Evolutionary conservation across 1,140 invertebrate species (phyloP).

Genomic region (Drosophila punjabiensis): DNA sequence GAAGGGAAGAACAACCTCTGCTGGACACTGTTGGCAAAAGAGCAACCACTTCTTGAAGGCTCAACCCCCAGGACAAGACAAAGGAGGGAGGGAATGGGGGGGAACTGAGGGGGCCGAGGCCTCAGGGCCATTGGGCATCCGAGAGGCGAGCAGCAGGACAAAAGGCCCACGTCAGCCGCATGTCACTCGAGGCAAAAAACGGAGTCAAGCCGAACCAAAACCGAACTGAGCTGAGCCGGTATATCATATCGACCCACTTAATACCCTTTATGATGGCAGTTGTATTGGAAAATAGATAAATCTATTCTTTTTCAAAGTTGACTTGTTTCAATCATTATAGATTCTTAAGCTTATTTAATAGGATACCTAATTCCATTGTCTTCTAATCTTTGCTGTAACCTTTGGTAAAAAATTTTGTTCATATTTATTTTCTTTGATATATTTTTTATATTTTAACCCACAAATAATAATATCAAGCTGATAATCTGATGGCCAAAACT

Average conservation of each 20-base stretch:
- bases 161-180: constrained; percentile 69
- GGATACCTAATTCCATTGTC: background rate
- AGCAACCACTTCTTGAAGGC: constrained; percentile 9
- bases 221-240: background rate
- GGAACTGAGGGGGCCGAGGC: background rate
- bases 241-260: background rate
- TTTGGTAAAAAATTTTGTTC: too few relatives aligned
- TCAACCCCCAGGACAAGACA: constrained; percentile 7
- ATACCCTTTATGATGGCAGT: background rate
- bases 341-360: too few relatives aligned
- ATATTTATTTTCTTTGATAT: too few relatives aligned
- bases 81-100: background rate
- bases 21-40: constrained; percentile 58
- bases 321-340: background rate
- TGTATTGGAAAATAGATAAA: background rate
- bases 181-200: constrained; percentile 67
- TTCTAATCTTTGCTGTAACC: too few relatives aligned
- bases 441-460: background rate
- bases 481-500: background rate
- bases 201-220: constrained; percentile 43
- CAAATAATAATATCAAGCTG: too few relatives aligned
- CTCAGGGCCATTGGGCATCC: constrained; percentile 44
- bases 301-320: too few relatives aligned
- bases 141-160: constrained; percentile 31
- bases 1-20: constrained; percentile 20